phyloP scores from a whole-genome alignment of 92 coral and sea anemone species.

The Parazoanthus darwini region DNA sequence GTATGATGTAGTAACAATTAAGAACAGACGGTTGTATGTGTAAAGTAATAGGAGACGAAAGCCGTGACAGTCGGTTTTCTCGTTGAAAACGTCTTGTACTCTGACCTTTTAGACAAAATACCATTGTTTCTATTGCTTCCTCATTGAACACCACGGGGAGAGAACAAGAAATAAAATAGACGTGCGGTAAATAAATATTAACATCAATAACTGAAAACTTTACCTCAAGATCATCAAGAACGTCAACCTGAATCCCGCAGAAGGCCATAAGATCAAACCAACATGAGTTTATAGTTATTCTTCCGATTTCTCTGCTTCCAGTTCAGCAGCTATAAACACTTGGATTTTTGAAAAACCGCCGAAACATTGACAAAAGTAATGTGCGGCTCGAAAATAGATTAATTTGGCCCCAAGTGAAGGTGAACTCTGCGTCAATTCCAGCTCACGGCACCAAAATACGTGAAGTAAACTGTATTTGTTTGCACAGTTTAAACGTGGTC shows the following conservation, averaged over 20 bases:
- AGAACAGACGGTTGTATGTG: neutral
- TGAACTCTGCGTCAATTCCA: neutral
- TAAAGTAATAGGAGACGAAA: neutral
- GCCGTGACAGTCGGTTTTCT: neutral
- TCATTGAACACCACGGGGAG: neutral
- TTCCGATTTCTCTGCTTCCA: neutral
- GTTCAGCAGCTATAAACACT: neutral
- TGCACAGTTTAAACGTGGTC: neutral
- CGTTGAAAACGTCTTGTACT: neutral
- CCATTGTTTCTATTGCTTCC: neutral
- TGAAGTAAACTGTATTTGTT: neutral
- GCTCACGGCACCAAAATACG: neutral
- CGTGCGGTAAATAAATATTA: neutral
- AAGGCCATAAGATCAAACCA: slow-evolving; percentile 13
- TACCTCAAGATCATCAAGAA: slow-evolving; percentile 10
- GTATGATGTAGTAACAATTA: neutral
- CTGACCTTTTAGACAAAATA: neutral
- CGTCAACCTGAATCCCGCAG: slow-evolving; percentile 26
- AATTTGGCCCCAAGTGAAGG: neutral
- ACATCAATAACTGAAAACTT: neutral
- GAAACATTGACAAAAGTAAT: neutral
- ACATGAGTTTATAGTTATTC: neutral
- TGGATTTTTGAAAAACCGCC: neutral
- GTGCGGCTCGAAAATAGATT: neutral
- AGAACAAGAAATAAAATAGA: neutral